Conservation (phyloP, 2,888 invertebrate species). For the Apeira syringaria region DNA sequence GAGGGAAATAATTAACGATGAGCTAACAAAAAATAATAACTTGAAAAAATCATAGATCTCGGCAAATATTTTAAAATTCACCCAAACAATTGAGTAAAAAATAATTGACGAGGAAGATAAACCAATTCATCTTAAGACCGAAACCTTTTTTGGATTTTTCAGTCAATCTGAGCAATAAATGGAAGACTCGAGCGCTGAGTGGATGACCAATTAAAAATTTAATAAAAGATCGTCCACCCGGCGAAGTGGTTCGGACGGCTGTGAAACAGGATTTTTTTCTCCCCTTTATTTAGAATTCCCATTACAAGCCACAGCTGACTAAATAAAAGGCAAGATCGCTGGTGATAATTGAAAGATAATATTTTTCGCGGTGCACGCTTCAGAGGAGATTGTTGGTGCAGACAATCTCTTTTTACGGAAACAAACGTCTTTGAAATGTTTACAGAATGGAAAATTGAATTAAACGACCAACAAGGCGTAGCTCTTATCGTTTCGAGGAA, state of each 20-base stretch:
- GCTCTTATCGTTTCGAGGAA: neutral
- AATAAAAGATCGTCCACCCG: conserved; percentile 27
- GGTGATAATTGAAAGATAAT: conserved; percentile 70
- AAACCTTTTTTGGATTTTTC: conserved; percentile 20
- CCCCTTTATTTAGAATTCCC: conserved; percentile 60
- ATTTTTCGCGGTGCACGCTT: conserved; percentile 56
- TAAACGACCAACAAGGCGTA: conserved; percentile 17
- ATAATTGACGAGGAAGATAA: conserved; percentile 18
- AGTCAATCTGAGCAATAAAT: conserved; percentile 27
- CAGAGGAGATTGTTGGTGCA: conserved; percentile 43
- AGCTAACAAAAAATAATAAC: no score
- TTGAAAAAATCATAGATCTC: no score
- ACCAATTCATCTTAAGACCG: conserved; percentile 17
- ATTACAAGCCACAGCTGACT: conserved; percentile 57
- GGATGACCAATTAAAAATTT: conserved; percentile 36
- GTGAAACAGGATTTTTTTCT: conserved; percentile 27
- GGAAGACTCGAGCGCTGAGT: conserved; percentile 17
- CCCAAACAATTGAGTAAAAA: conserved; percentile 8
- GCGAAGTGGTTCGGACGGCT: conserved; percentile 5
- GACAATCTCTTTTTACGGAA: conserved; percentile 37
- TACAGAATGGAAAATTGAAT: conserved; percentile 34
- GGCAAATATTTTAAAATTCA: neutral
- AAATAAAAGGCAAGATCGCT: conserved; percentile 55
- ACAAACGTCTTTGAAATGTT: conserved; percentile 41
- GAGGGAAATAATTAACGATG: no score